Evolutionary conservation across 2,888 invertebrate species (phyloP).

Genomic region (Lithophane leautieri): DNA sequence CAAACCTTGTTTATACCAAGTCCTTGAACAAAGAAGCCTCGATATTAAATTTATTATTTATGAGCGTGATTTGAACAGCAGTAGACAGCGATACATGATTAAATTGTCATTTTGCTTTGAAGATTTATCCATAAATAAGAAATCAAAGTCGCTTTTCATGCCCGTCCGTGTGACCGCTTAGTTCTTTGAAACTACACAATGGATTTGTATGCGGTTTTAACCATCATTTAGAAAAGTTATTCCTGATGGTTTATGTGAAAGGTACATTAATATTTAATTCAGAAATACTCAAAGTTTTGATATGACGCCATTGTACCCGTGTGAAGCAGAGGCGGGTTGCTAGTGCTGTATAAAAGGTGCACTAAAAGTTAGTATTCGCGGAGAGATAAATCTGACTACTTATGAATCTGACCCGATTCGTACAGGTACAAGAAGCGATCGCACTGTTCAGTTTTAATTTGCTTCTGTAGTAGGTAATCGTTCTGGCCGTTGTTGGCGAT

Average conservation of each 20-base stretch:
- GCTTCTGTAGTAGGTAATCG: not conserved
- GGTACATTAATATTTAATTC: not conserved
- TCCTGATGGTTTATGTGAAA: not conserved
- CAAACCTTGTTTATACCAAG: not conserved
- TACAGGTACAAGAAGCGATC: too few species aligned
- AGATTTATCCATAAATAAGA: not conserved
- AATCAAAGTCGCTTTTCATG: not conserved
- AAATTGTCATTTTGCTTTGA: not conserved
- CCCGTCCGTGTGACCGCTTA: not conserved
- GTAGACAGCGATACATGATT: not conserved
- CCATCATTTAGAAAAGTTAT: not conserved
- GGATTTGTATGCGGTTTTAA: not conserved
- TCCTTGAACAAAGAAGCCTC: not conserved
- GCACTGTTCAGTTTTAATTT: not conserved
- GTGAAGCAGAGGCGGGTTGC: too few species aligned
- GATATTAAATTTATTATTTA: constrained; percentile 7
- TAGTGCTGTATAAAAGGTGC: not conserved
- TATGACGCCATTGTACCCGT: not conserved
- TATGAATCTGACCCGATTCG: not conserved
- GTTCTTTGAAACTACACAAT: not conserved
- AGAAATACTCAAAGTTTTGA: not conserved
- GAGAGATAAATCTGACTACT: not conserved
- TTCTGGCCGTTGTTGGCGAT: not conserved
- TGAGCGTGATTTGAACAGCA: too few species aligned
- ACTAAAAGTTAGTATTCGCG: too few species aligned